Evolutionary conservation across 37 sponge, comb jelly and placozoan genomes (phyloP), one percentile per base, ranked within the genome.

Genomic region (Amphimedon queenslandica): DNA sequence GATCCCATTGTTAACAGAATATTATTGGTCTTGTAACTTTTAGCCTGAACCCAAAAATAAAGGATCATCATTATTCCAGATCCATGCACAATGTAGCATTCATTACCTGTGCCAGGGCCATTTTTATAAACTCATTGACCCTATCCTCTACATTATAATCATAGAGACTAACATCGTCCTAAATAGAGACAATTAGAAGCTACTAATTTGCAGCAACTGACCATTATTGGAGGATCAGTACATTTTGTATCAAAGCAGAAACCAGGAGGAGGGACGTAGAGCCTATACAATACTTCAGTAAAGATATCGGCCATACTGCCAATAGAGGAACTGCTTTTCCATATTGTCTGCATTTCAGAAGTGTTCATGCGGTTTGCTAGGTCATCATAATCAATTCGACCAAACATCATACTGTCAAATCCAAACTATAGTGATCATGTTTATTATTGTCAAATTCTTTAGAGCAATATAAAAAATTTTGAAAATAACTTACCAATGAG

Each of bases 1-100:
- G 80, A 78, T 4, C 98, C 98, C 89, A 97, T 88, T 10, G 98
- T 97, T 24, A 97, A 40, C 98, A 97, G 90, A 71, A 97, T 85
- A 69, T 97, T 70, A 32, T 82, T 82, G 71, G 87, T 86, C 4
- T 63, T n/a, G 55, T 87, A 90, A 61, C 65, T 69, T 0, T 56
- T 65, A 10, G 71, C 27, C 43, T 90, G 13, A 13, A 47, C 51
- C 8, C 8, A 18, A 47, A 47, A 13, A 47, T 47, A 47, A 47
- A 47, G 13, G 8, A 18, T 47, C 51, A 47, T 47, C 13, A 8
- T 47, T 47, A 18, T 47, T 13, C 13, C 13, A 8, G 8, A 13
- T 18, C 8, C 51, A 13, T 47, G 51, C 8, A 13, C 8, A 47
- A 18, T 47, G 51, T 13, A 47, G 13, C 51, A 8, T 13, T 18